phyloP scores from a whole-genome alignment of 2,888 invertebrate genomes.

The Dynastes grantii region DNA sequence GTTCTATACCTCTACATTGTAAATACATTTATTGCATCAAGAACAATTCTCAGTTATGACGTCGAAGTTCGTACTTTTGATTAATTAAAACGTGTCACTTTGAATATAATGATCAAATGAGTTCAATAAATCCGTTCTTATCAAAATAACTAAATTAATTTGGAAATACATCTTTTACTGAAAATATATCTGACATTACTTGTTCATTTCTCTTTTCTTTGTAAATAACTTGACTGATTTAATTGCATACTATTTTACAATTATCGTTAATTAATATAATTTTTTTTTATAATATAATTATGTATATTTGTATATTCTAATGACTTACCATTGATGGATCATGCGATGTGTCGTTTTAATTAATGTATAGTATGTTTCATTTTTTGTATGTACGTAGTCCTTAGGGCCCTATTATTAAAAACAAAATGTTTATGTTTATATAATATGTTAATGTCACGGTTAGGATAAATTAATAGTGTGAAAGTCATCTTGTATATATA shows the following conservation, averaged over 20 bases:
- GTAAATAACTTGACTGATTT: conserved; percentile 51
- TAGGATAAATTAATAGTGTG: conserved; percentile 35
- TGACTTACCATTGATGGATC: conserved; percentile 29
- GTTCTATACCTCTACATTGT: too few relatives aligned
- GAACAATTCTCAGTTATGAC: too few relatives aligned
- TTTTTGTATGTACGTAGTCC: conserved; percentile 30
- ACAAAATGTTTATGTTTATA: conserved; percentile 33
- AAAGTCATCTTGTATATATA: conserved; percentile 42
- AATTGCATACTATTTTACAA: conserved; percentile 29
- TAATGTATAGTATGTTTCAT: conserved; percentile 37
- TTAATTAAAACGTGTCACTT: too few relatives aligned
- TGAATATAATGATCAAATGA: not conserved
- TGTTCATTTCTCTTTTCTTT: conserved; percentile 35
- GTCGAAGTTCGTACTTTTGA: too few relatives aligned
- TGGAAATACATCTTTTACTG: conserved; percentile 8
- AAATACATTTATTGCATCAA: too few relatives aligned
- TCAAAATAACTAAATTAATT: not conserved
- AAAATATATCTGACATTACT: conserved; percentile 13
- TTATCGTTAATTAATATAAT: conserved; percentile 23
- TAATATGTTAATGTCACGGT: conserved; percentile 31
- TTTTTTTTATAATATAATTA: conserved; percentile 28
- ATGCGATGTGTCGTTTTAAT: conserved; percentile 20
- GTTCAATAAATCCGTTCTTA: conserved; percentile 40
- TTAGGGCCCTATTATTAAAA: conserved; percentile 21
- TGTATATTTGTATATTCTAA: conserved; percentile 47